Base-by-base conservation (phyloP, 1,140 invertebrate genomes). In the Hylaeus volcanicus region DNA sequence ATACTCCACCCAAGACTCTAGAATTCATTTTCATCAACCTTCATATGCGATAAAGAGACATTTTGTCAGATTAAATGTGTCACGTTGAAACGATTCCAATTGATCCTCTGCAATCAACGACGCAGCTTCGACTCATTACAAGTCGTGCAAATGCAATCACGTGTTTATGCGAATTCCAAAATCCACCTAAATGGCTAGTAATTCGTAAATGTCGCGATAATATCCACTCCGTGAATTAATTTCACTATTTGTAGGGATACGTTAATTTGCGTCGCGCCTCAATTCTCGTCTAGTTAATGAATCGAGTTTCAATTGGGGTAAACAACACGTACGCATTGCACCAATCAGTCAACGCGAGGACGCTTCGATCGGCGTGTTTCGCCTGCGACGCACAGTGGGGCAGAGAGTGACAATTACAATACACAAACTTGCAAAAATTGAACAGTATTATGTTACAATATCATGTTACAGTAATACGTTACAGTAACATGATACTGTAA, bases 261-360 rank as follows among this genome's bases (percentile, higher is more conserved):
- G 71, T 79, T 61, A 61, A 74, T 56, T 41, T 9, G 5, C 43
- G 2, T 11, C 26, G 55, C 8, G 53, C 4, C 6, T 26, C 71
- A 79, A 79, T 79, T 74, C 56, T 66, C 26, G 61, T 45, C 51
- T 65, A 41, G 41, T n/a, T 55, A 12, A 41, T 64, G 66, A 74
- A 79, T 79, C 53, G 77, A 74, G 58, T 74, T 65, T 65, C 77
- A 64, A 43, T 56, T 51, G 15, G 53, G 2, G 51, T 11, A 37
- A 64, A 64, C 61, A 74, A 55, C 5, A 14, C 26, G 1, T 11
- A 9, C 3, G 51, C 3, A 26, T 45, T 37, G 11, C 15, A 51
- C 11, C 15, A 11, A 74, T 79, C 77, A 9, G 64, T 79, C 51
- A 14, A 37, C 3, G 8, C n/a, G 14, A 1, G 39, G 6, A n/a